Evolutionary conservation across 1,140 invertebrate species (phyloP).

Genomic region (Palaemon carinicauda): DNA sequence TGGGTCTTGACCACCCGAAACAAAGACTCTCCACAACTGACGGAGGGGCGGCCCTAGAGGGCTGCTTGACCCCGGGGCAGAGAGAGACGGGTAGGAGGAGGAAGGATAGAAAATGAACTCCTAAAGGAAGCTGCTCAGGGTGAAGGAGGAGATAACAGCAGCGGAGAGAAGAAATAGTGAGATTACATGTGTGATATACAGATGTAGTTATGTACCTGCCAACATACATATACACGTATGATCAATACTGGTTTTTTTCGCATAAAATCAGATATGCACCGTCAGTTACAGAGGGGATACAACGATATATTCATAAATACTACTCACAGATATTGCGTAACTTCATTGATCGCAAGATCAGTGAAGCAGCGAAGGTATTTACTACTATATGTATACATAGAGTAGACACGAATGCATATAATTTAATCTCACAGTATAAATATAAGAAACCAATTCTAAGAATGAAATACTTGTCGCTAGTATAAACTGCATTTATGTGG

Average conservation of each 20-base stretch:
- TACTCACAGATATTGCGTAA: no score
- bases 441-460: no score
- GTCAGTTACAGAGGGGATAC: no score
- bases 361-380: not conserved
- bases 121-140: not conserved
- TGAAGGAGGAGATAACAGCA: not conserved
- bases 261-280: not conserved
- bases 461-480: no score
- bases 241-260: no score
- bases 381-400: conserved; percentile 22
- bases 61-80: not conserved
- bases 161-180: not conserved
- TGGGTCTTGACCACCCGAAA: no score
- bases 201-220: not conserved
- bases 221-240: not conserved
- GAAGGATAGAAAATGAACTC: not conserved
- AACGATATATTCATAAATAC: no score
- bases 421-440: no score
- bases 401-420: no score
- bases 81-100: not conserved
- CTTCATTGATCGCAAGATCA: not conserved
- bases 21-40: no score
- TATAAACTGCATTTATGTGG: conserved; percentile 13
- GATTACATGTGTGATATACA: not conserved
- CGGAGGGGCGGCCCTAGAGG: not conserved